A percentile compares a stretch with the other conserved stretches of the same genome.
Conservation (phyloP, 2,797 vertebrate genomes). For the Melanotaenia maccullochi region DNA sequence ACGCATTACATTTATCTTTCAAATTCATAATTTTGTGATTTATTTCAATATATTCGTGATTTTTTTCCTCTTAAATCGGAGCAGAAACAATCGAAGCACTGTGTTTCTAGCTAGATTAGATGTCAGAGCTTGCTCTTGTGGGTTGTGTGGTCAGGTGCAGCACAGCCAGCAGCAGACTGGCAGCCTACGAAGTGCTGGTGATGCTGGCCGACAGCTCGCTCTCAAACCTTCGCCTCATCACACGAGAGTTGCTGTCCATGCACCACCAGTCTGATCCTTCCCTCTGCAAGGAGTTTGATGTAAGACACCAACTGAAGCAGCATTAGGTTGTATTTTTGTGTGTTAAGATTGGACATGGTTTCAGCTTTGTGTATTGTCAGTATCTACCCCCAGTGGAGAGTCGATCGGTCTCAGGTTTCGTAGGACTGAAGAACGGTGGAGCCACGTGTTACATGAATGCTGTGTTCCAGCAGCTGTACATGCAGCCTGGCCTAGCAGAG, state of each 20-base stretch:
- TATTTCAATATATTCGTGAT: not conserved
- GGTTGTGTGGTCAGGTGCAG: conserved; percentile 86
- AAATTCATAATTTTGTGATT: no score
- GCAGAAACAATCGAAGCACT: not conserved
- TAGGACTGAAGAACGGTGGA: conserved; percentile 96
- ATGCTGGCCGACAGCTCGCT: conserved; percentile 97
- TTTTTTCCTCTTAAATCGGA: no score
- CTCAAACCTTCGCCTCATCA: conserved; percentile 93
- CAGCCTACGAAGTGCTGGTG: conserved; percentile 97
- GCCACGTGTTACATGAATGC: conserved; percentile 99
- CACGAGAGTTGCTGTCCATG: conserved; percentile 94
- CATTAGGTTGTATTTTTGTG: not conserved
- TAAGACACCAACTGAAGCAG: conserved; percentile 67
- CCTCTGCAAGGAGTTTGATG: conserved; percentile 97
- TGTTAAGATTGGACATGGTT: not conserved
- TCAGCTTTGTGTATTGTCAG: conserved; percentile 63
- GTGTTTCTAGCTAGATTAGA: not conserved
- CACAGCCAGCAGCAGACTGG: conserved; percentile 95
- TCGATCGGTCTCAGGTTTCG: conserved; percentile 94
- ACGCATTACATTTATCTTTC: conserved; percentile 43
- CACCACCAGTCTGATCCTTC: conserved; percentile 97
- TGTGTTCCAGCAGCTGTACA: conserved; percentile 98
- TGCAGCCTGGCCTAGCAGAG: conserved; percentile 98
- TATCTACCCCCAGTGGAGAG: conserved; percentile 98
- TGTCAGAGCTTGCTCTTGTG: not conserved